These are phyloP conservation scores for Luperina nickerlii DNA, from an alignment of 2,888 invertebrate genomes.

Conservation along the genomic window DNA sequence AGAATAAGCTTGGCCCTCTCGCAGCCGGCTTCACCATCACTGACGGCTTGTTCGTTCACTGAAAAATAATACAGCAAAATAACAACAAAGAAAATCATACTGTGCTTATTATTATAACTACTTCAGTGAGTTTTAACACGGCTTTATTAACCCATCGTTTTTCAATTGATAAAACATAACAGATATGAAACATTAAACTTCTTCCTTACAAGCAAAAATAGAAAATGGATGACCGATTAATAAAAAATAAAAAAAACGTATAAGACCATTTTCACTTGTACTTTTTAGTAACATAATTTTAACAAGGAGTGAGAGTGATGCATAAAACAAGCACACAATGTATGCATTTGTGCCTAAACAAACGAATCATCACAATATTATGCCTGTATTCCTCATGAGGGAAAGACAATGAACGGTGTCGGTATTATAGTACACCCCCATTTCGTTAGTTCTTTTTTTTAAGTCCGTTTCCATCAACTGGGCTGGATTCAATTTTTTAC, in stretches of 20 bases:
- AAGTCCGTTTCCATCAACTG: background rate
- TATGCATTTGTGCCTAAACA: background rate
- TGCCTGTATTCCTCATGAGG: background rate
- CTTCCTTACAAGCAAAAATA: background rate
- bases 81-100: background rate
- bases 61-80: constrained; percentile 1
- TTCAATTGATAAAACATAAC: background rate
- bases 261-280: background rate
- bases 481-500: background rate
- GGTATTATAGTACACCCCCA: background rate
- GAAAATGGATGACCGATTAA: background rate
- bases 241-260: background rate
- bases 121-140: too few relatives aligned
- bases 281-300: background rate
- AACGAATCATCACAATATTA: background rate
- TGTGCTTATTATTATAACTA: background rate
- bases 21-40: constrained; percentile 75
- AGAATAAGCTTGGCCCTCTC: constrained; percentile 72
- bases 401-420: background rate
- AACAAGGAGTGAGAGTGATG: background rate
- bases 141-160: background rate
- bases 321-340: background rate
- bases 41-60: constrained; percentile 69
- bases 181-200: background rate
- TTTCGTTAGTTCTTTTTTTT: background rate